Evolutionary conservation across 2,888 invertebrate genomes (phyloP), one percentile per base, ranked within the genome.

Genomic region (Epistrophe eligans): DNA sequence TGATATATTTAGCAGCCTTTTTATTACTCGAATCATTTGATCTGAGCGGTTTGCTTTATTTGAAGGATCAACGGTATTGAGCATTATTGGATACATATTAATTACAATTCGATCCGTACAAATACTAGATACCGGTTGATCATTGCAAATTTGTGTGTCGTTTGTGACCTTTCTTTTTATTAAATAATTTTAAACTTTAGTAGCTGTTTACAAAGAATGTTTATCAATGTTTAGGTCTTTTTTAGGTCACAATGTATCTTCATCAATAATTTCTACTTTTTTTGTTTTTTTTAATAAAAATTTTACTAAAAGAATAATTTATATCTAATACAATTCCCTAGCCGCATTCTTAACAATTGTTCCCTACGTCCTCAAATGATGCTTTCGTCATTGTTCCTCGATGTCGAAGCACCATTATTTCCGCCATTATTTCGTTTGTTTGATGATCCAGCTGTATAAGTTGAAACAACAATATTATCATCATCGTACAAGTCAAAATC

Each of bases 281-380:
- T 40, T 35, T 70, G 52, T 9, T 48, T 55, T 48, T 50, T 72
- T 57, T 17, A 40, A 13, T 50, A 38, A 35, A 84, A 70, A 67
- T 64, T 79, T 67, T 71, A 77, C 66, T 89, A 89, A 89, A 83
- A 80, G 60, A 89, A 88, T 67, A 89, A 84, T 85, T 88, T 89
- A 84, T 89, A 89, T 66, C 81, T 89, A 88, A 89, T 89, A 80
- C 89, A 84, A 88, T 88, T 87, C 76, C 88, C 84, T 84, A 89
- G 64, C 58, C 89, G 84, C 81, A 88, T 88, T 58, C 77, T 88
- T 52, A 89, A 79, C 77, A 83, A 50, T 88, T 89, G 89, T 92
- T 93, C 80, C 91, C 92, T 70, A 90, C 91, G 88, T 93, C 93
- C 89, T 93, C 93, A 89, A 93, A 93, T 90, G 93, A 92, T 92